Percentiles rank a stretch among this genome's conserved stretches.
phyloP scores from a whole-genome alignment of 2,113 vertebrate genomes.

The Gobiocypris rarus region DNA sequence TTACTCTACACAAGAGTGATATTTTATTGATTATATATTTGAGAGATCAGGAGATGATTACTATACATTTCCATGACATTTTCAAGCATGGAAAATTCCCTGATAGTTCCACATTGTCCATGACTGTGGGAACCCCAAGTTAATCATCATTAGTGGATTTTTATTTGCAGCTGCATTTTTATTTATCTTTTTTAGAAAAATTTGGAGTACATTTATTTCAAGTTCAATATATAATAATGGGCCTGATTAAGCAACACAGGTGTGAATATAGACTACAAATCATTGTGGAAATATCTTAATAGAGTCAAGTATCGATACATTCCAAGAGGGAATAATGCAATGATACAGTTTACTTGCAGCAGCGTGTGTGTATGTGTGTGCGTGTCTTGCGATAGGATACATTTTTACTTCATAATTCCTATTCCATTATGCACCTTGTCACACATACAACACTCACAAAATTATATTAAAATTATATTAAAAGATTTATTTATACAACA shows the following conservation, averaged over 20 bases:
- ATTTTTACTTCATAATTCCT: background rate
- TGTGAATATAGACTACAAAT: background rate
- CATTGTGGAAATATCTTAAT: background rate
- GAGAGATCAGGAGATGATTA: background rate
- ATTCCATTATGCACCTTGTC: background rate
- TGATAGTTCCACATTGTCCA: background rate
- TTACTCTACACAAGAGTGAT: background rate
- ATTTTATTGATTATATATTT: background rate
- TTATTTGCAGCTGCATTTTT: background rate
- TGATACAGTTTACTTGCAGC: background rate
- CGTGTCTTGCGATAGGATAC: background rate
- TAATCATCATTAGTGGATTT: background rate
- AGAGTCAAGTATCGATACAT: background rate
- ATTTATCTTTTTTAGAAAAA: background rate
- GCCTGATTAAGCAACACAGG: background rate
- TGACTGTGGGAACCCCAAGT: background rate
- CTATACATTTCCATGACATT: background rate
- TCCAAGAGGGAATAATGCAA: conserved; percentile 25
- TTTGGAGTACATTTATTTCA: background rate
- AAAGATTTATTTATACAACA: background rate
- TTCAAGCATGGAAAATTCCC: background rate
- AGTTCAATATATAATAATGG: conserved; percentile 4
- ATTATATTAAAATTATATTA: background rate
- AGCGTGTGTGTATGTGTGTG: background rate
- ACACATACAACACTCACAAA: background rate